These are phyloP conservation scores for Drosophila novamexicana DNA, from an alignment of 1,140 invertebrate species.

Conservation along the genomic window DNA sequence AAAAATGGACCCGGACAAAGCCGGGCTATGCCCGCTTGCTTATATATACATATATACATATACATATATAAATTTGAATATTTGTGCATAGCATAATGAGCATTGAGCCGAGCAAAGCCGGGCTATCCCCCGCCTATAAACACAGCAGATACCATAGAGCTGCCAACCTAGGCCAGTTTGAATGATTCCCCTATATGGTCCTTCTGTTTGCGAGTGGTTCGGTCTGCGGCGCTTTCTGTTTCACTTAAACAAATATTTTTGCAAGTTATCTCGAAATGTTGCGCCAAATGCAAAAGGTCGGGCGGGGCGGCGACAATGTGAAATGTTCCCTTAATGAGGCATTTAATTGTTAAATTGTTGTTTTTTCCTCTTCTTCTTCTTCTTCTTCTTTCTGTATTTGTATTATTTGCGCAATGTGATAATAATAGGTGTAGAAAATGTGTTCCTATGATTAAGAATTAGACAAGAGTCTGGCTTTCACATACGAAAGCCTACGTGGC, in stretches of 20 bases:
- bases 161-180: constrained; percentile 11
- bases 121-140: not conserved
- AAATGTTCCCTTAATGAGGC: constrained; percentile 45
- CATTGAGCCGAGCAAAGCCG: no score
- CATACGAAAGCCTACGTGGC: no score
- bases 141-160: constrained; percentile 4
- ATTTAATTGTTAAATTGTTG: constrained; percentile 27
- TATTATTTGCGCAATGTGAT: constrained; percentile 20
- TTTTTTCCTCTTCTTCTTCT: not conserved
- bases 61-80: no score
- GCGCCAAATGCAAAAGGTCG: constrained; percentile 68
- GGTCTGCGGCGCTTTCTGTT: constrained; percentile 63
- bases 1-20: no score
- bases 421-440: constrained; percentile 1
- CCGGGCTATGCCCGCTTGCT: no score
- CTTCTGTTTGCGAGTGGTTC: constrained; percentile 19
- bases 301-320: constrained; percentile 36
- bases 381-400: not conserved
- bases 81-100: no score
- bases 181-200: not conserved
- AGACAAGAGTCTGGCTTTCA: no score
- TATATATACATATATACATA: no score
- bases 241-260: constrained; percentile 76
- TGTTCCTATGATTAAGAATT: no score
- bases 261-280: constrained; percentile 71